Percentiles rank a stretch among this genome's conserved stretches.
Conservation (phyloP, 2,797 vertebrate genomes). For the Poeciliopsis paucimaculata region DNA sequence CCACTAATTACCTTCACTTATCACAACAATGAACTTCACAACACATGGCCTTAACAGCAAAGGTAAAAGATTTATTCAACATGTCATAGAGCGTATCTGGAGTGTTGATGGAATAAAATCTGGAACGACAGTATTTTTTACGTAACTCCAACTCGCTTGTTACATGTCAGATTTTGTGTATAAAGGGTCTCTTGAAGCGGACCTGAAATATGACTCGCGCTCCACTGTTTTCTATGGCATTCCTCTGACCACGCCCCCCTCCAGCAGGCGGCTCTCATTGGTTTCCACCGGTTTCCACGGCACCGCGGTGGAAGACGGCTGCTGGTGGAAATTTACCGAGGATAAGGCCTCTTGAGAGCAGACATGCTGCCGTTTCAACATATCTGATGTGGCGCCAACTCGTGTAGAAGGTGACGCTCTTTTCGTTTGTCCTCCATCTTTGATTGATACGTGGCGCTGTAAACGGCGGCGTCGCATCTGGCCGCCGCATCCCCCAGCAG, state of each 20-base stretch:
- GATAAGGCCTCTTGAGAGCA: neutral
- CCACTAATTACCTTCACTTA: neutral
- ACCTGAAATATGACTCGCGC: slow-evolving; percentile 2
- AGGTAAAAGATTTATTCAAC: neutral
- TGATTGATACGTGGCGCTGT: neutral
- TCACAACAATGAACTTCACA: neutral
- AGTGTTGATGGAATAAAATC: neutral
- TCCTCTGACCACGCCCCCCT: slow-evolving; percentile 43
- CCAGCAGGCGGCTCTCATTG: slow-evolving; percentile 12
- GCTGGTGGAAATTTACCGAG: slow-evolving; percentile 17
- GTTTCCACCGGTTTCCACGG: slow-evolving; percentile 8
- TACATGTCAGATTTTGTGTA: neutral
- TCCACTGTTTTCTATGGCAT: neutral
- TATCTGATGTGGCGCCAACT: slow-evolving; percentile 15
- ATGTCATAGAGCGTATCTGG: neutral
- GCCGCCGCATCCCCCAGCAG: slow-evolving; percentile 15
- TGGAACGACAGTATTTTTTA: neutral
- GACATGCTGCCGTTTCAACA: slow-evolving; percentile 43
- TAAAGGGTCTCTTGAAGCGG: neutral
- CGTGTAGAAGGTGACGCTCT: slow-evolving; percentile 51
- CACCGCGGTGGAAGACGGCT: slow-evolving; percentile 20
- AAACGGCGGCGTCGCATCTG: slow-evolving; percentile 29
- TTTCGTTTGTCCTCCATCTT: slow-evolving; percentile 1
- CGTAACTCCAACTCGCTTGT: neutral
- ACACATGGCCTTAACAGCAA: neutral